A percentile compares a stretch with the other conserved stretches of the same genome.
Evolutionary conservation across 2,113 vertebrate species (phyloP).

Genomic region (Triplophysa tibetana): DNA sequence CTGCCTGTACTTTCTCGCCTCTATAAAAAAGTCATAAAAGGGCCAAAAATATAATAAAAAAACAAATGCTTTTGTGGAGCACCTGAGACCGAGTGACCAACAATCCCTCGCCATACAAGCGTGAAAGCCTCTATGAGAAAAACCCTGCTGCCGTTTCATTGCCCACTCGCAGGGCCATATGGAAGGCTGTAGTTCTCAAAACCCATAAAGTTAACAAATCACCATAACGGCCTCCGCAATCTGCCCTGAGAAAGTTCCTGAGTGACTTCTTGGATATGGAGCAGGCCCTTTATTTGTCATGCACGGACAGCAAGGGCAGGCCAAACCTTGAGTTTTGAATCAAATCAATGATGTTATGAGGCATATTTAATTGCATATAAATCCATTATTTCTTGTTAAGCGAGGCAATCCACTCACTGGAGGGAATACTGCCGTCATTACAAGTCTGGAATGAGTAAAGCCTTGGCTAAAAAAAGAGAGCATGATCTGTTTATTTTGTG

Average conservation of each 20-base stretch:
- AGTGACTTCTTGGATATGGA: neutral
- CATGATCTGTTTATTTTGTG: conserved; percentile 42
- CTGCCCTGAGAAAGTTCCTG: conserved; percentile 56
- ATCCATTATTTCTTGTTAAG: conserved; percentile 66
- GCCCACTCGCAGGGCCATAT: conserved; percentile 20
- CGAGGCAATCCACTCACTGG: conserved; percentile 56
- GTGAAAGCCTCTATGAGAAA: neutral
- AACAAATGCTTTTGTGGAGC: too few species aligned
- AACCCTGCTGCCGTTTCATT: neutral
- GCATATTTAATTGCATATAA: conserved; percentile 68
- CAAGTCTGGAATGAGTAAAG: conserved; percentile 27
- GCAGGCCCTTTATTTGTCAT: conserved; percentile 5
- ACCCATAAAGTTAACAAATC: conserved; percentile 63
- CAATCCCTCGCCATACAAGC: neutral
- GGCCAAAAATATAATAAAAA: too few species aligned
- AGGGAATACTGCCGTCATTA: conserved; percentile 43
- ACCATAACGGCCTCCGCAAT: conserved; percentile 51
- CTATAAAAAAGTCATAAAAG: too few species aligned
- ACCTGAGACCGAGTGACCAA: neutral
- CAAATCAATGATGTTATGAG: conserved; percentile 68
- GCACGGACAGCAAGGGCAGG: conserved; percentile 51
- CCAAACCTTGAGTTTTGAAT: conserved; percentile 64
- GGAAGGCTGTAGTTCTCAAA: conserved; percentile 34
- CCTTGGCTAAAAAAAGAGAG: conserved; percentile 47
- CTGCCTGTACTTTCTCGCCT: too few species aligned